phyloP scores from a whole-genome alignment of 2,888 invertebrate species.

The Pammene aurita region DNA sequence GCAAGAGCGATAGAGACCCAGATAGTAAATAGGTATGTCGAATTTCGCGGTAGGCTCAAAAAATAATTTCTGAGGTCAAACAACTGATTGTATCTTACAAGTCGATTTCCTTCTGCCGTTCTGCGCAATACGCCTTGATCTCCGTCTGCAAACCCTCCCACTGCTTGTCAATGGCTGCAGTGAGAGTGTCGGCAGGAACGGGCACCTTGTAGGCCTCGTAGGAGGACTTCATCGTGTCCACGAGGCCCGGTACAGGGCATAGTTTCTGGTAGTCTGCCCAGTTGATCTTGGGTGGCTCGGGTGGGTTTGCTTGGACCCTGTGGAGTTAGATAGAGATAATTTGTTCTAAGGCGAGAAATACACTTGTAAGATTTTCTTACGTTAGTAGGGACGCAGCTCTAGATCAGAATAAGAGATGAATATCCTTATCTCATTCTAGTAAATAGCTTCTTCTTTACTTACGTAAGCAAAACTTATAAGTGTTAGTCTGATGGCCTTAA shows the following conservation, averaged over 20 bases:
- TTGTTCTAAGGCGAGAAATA: neutral
- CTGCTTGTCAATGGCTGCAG: constrained; percentile 62
- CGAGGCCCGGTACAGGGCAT: constrained; percentile 62
- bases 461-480: too few relatives aligned
- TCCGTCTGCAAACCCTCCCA: constrained; percentile 61
- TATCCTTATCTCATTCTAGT: too few relatives aligned
- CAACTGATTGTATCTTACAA: constrained; percentile 48
- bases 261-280: constrained; percentile 67
- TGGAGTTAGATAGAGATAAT: constrained; percentile 26
- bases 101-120: constrained; percentile 58
- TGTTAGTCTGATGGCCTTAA: too few relatives aligned
- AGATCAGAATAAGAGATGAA: too few relatives aligned
- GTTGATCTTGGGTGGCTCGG: constrained; percentile 66
- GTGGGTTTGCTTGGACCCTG: constrained; percentile 64
- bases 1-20: too few relatives aligned
- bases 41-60: too few relatives aligned
- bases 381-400: too few relatives aligned
- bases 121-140: constrained; percentile 60
- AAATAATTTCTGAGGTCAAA: too few relatives aligned
- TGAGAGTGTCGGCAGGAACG: constrained; percentile 61
- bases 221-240: constrained; percentile 63
- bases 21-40: too few relatives aligned
- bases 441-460: too few relatives aligned
- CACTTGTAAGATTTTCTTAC: too few relatives aligned
- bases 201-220: constrained; percentile 64